phyloP scores from a whole-genome alignment of 2,113 vertebrate species.

The Gallinago jamesoni region DNA sequence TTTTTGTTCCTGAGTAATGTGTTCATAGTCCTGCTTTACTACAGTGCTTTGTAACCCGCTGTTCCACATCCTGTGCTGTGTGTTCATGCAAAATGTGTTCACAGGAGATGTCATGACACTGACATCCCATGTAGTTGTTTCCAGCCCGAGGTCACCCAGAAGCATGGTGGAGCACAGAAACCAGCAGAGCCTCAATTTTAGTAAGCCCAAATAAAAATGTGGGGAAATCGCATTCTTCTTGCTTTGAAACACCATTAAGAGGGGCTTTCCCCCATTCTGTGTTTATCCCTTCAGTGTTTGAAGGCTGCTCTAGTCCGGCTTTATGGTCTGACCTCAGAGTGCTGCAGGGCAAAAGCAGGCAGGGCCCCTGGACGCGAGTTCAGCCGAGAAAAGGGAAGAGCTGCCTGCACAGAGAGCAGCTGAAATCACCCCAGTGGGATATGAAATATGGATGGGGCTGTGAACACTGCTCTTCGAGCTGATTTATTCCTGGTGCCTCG shows the following conservation, averaged over 20 bases:
- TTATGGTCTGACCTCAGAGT: background rate
- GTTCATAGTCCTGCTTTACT: background rate
- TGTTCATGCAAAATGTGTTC: background rate
- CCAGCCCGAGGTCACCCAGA: background rate
- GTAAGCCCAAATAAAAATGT: background rate
- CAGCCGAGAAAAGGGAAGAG: background rate
- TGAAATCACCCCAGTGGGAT: background rate
- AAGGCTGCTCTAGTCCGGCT: fast-evolving
- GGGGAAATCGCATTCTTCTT: background rate
- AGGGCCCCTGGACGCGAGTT: background rate
- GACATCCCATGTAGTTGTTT: background rate
- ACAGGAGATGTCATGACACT: too few species aligned
- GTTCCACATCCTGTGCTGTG: fast-evolving
- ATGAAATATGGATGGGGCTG: background rate
- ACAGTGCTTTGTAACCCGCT: background rate
- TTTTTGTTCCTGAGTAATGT: too few species aligned
- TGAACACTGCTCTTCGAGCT: background rate
- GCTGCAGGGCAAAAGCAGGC: background rate
- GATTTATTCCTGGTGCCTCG: background rate
- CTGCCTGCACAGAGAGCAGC: background rate
- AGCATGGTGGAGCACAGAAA: fast-evolving
- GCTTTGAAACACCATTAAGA: background rate
- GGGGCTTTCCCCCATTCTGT: background rate
- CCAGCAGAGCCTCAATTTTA: background rate
- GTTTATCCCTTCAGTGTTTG: background rate